Evolutionary conservation across 1,140 invertebrate genomes (phyloP), one percentile per base, ranked within the genome.

Genomic region (Cherax quadricarinatus): DNA sequence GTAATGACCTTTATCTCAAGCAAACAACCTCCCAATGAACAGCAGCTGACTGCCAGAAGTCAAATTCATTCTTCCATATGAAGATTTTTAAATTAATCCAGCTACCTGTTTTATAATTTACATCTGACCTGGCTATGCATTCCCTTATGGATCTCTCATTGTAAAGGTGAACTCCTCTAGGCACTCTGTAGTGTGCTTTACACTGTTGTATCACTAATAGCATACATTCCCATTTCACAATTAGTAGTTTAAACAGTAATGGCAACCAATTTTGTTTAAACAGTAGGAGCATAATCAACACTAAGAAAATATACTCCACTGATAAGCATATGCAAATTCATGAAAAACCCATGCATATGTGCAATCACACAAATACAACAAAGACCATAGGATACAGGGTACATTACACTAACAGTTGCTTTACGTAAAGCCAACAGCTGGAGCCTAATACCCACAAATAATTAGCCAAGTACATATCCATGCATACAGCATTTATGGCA

Each of bases 111-210:
- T 66, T 83, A 57, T 24, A 10, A 24, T 57, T 30, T n/a, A 60
- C 6, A 21, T 57, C 14, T 83, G 81, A 57, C 51, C 57, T 83
- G 81, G 51, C 14, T 60, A 83, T 48, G 41, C 49, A 75, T 75
- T 30, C 24, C 70, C 75, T 48, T 51, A 73, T n/a, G 66, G 84
- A 73, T 86, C 84, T 75, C 84, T 86, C 60, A 86, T 51, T 21
- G 41, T 73, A 12, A 73, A 86, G 66, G 60, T 21, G 49, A 48
- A 86, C 48, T 48, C 14, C 14, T 57, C 51, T 14, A 53, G 51
- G 51, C 51, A 75, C 24, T 30, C 70, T 21, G 62, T 21, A 75
- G 70, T 75, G 21, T 75, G 24, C n/a, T 75, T n/a, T 10, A 75
- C n/a, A 30, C n/a, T 30, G 24, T 75, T 21, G 24, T 30, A 75